Conservation (phyloP, 2,888 invertebrate genomes). For the Fragum whitleyi region DNA sequence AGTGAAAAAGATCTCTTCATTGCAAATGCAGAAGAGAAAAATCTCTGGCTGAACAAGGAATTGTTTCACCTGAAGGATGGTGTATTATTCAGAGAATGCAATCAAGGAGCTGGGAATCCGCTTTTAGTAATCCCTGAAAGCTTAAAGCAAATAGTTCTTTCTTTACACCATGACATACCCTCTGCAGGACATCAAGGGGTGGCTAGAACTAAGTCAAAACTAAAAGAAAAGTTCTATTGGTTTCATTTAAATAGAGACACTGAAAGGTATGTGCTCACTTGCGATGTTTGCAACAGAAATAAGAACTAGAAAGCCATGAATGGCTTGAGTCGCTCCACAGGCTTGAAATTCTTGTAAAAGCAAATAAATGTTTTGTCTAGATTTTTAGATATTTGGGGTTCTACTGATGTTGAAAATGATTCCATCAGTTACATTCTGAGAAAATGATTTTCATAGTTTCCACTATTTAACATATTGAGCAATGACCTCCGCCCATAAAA, state of each 20-base stretch:
- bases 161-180: constrained; percentile 28
- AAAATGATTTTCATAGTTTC: no score
- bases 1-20: not conserved
- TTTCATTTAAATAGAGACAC: constrained; percentile 18
- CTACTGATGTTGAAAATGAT: no score
- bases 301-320: no score
- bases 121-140: constrained; percentile 5
- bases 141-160: not conserved
- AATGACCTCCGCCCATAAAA: no score
- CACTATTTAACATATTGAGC: no score
- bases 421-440: no score
- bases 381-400: no score
- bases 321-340: no score
- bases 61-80: constrained; percentile 5
- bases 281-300: constrained; percentile 26
- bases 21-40: constrained; percentile 9
- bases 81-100: constrained; percentile 3
- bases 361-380: no score
- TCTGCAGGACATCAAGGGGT: constrained; percentile 44
- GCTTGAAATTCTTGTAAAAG: no score
- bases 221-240: constrained; percentile 43
- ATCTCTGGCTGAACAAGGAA: constrained; percentile 27
- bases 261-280: constrained; percentile 24
- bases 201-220: constrained; percentile 22
- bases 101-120: not conserved